Evolutionary conservation across 2,888 invertebrate genomes (phyloP).

Genomic region (Tiliacea aurago): DNA sequence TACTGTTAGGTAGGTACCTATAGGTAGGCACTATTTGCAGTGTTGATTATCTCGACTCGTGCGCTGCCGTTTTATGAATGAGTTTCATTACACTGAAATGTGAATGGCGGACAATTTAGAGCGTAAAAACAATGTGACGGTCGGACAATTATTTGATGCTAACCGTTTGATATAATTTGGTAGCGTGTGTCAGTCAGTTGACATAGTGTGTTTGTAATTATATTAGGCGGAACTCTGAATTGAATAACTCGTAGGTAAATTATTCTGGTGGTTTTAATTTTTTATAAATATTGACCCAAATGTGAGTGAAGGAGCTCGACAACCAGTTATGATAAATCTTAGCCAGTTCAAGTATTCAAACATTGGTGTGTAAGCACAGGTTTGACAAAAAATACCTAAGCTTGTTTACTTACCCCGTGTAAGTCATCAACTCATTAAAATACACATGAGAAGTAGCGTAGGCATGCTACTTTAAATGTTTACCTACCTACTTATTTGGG

Average conservation of each 20-base stretch:
- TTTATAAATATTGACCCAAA: constrained; percentile 44
- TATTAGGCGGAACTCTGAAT: constrained; percentile 25
- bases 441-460: constrained; percentile 27
- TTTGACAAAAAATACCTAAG: constrained; percentile 44
- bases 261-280: constrained; percentile 24
- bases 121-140: constrained; percentile 84
- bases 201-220: constrained; percentile 52
- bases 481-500: constrained; percentile 12
- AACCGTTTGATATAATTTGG: constrained; percentile 65
- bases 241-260: constrained; percentile 6
- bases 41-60: constrained; percentile 73
- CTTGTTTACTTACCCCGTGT: constrained; percentile 38
- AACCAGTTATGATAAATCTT: constrained; percentile 52
- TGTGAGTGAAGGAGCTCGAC: constrained; percentile 27
- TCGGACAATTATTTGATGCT: constrained; percentile 74
- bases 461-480: constrained; percentile 40
- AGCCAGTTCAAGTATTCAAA: constrained; percentile 52
- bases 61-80: constrained; percentile 75
- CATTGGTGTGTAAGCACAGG: constrained; percentile 41
- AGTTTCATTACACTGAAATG: constrained; percentile 74
- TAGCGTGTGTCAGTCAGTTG: constrained; percentile 61
- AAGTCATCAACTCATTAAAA: constrained; percentile 43
- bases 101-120: constrained; percentile 82
- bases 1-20: constrained; percentile 62
- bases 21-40: constrained; percentile 68